These are phyloP conservation scores for Rhodophaea formosa DNA, from an alignment of 2,888 invertebrate genomes.

Conservation along the genomic window DNA sequence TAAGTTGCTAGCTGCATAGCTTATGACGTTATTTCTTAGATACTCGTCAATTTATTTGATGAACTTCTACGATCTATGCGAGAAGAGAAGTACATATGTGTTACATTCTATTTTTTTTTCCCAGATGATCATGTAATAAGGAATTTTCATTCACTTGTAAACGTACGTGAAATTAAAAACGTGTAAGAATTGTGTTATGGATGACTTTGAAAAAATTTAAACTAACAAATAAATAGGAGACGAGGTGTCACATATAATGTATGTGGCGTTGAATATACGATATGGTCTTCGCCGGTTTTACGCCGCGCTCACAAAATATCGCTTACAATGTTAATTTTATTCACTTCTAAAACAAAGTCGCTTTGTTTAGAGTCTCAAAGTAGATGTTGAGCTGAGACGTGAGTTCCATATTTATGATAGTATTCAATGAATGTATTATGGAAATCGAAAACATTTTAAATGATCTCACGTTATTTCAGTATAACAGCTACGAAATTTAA, in stretches of 20 bases:
- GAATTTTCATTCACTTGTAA: too few relatives aligned
- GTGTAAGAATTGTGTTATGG: too few relatives aligned
- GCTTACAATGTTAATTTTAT: constrained; percentile 43
- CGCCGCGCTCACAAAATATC: constrained; percentile 21
- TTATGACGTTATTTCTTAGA: too few relatives aligned
- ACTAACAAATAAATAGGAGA: background rate
- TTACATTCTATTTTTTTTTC: too few relatives aligned
- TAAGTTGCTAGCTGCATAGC: too few relatives aligned
- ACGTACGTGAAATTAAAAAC: too few relatives aligned
- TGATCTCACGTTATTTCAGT: background rate
- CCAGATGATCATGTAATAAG: too few relatives aligned
- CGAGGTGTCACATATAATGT: constrained; percentile 25
- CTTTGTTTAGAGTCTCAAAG: constrained; percentile 22
- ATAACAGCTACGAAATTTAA: background rate
- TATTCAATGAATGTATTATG: constrained; percentile 13
- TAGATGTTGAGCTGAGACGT: constrained; percentile 2
- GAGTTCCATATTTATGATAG: constrained; percentile 7
- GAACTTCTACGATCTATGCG: too few relatives aligned
- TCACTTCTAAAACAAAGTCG: constrained; percentile 33
- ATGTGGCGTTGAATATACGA: constrained; percentile 35
- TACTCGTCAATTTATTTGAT: too few relatives aligned
- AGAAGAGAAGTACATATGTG: too few relatives aligned
- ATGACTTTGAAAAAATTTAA: too few relatives aligned
- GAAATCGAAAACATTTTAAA: background rate
- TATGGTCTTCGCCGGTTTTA: constrained; percentile 26